phyloP scores from a whole-genome alignment of 2,113 vertebrate genomes.

The Plestiodon gilberti region DNA sequence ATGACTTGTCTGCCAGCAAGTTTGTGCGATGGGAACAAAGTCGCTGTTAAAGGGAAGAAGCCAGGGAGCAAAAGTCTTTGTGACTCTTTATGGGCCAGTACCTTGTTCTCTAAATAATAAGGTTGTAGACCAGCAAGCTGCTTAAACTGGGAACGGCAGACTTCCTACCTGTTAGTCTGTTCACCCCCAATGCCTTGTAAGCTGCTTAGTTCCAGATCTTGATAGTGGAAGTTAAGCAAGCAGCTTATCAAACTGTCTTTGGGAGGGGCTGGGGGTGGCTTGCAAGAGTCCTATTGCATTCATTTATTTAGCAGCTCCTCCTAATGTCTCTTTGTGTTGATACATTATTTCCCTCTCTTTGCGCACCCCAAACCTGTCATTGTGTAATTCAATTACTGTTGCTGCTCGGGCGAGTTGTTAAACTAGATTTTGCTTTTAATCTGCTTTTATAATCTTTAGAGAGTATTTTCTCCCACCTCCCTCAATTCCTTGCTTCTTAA shows the following conservation, averaged over 20 bases:
- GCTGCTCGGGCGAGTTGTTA: slow-evolving; percentile 69
- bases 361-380: slow-evolving; percentile 65
- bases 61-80: slow-evolving; percentile 50
- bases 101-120: slow-evolving; percentile 65
- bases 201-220: slow-evolving; percentile 72
- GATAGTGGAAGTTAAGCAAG: slow-evolving; percentile 66
- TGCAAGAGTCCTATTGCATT: slow-evolving; percentile 49
- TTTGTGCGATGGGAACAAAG: slow-evolving; percentile 51
- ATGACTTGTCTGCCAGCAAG: slow-evolving; percentile 57
- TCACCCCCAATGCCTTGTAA: slow-evolving; percentile 68
- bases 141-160: slow-evolving; percentile 65
- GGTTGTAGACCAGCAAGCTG: slow-evolving; percentile 55
- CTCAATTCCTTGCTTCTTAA: slow-evolving; percentile 39
- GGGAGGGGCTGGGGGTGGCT: not conserved
- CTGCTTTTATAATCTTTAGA: slow-evolving; percentile 59
- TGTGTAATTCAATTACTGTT: slow-evolving; percentile 75
- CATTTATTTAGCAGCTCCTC: slow-evolving; percentile 58
- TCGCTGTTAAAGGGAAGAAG: slow-evolving; percentile 44
- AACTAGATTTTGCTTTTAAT: slow-evolving; percentile 79
- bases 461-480: slow-evolving; percentile 27
- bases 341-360: slow-evolving; percentile 47
- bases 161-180: slow-evolving; percentile 68
- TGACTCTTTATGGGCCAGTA: slow-evolving; percentile 59
- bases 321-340: slow-evolving; percentile 66
- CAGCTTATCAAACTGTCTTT: slow-evolving; percentile 64